Percentiles rank a stretch among this genome's conserved stretches.
phyloP scores from a whole-genome alignment of 1,140 invertebrate species.

The Cyphomyrmex costatus region DNA sequence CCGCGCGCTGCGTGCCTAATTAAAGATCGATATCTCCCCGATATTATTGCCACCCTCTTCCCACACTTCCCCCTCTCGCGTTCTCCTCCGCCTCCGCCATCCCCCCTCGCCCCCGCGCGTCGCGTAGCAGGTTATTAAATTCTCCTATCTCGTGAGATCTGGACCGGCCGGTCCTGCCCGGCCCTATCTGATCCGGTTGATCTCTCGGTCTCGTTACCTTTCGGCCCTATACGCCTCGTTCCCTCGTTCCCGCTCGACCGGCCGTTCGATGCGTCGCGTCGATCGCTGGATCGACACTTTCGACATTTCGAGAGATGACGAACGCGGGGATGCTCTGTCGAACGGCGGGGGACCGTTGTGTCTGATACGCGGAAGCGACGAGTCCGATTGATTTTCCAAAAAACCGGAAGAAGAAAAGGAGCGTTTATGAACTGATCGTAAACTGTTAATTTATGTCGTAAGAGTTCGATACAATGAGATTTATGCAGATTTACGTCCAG shows the following conservation, averaged over 20 bases:
- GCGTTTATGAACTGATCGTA: no score
- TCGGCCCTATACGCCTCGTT: conserved; percentile 62
- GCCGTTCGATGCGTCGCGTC: conserved; percentile 43
- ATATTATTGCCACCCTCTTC: conserved; percentile 85
- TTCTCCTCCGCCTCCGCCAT: conserved; percentile 16
- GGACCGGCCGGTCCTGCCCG: conserved; percentile 83
- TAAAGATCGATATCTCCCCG: conserved; percentile 87
- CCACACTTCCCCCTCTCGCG: conserved; percentile 70
- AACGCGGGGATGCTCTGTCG: conserved; percentile 9
- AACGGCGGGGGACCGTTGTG: background rate
- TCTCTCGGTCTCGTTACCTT: conserved; percentile 83
- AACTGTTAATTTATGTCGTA: no score
- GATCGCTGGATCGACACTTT: conserved; percentile 68
- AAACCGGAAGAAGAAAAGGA: conserved; percentile 10
- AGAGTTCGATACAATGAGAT: background rate
- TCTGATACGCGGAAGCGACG: conserved; percentile 19
- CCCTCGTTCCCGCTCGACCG: conserved; percentile 17
- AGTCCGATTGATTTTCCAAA: conserved; percentile 37
- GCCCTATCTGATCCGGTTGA: conserved; percentile 84
- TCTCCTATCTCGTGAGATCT: conserved; percentile 85
- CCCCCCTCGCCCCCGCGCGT: conserved; percentile 11
- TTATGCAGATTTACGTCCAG: background rate
- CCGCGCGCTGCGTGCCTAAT: conserved; percentile 87
- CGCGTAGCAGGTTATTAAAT: conserved; percentile 86
- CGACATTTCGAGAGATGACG: conserved; percentile 68